Evolutionary conservation across 2,888 invertebrate species (phyloP).

Genomic region (Conops quadrifasciatus): DNA sequence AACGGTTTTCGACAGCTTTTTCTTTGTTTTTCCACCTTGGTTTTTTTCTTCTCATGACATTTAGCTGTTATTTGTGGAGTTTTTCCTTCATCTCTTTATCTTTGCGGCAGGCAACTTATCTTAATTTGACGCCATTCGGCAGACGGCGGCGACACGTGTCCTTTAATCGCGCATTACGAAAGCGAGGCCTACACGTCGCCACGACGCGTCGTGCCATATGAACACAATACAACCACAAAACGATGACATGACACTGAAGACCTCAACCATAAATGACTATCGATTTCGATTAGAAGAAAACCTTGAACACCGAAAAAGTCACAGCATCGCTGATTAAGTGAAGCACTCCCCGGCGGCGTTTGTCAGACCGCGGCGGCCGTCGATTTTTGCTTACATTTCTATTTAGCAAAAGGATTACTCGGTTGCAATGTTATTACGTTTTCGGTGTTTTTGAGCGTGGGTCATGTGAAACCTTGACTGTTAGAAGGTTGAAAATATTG

Average conservation of each 20-base stretch:
- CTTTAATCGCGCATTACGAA: slow-evolving; percentile 4
- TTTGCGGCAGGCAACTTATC: neutral
- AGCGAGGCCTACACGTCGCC: neutral
- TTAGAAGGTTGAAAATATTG: no score
- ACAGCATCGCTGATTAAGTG: neutral
- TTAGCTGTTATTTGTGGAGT: no score
- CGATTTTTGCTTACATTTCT: neutral
- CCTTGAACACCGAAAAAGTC: neutral
- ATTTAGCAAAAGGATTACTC: slow-evolving; percentile 20
- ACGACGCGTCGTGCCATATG: neutral
- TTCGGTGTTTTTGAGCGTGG: no score
- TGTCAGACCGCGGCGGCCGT: neutral
- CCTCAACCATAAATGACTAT: neutral
- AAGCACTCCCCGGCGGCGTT: neutral
- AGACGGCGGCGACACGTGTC: neutral
- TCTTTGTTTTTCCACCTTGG: no score
- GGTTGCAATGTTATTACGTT: slow-evolving; percentile 28
- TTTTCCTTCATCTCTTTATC: no score
- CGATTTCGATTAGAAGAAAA: neutral
- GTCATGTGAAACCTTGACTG: no score
- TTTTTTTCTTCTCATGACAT: no score
- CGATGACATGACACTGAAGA: neutral
- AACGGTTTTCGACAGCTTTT: no score
- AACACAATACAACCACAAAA: neutral
- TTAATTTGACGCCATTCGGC: neutral